These are phyloP conservation scores for Phacellophora camtschatica DNA, from an alignment of 30 jellyfish, hydroid and myxozoan species.

Conservation along the genomic window DNA sequence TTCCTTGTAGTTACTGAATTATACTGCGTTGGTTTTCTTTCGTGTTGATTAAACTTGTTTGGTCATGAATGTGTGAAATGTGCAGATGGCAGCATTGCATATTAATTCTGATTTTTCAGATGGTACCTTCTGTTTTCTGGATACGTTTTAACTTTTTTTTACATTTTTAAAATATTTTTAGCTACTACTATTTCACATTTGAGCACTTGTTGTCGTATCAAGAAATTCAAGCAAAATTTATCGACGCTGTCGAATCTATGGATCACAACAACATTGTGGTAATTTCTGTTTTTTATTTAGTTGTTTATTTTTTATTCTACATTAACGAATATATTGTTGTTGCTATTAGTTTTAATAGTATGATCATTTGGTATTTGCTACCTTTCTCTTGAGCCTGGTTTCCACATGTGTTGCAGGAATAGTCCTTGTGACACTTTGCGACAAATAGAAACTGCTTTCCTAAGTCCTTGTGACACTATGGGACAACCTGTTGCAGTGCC, in stretches of 20 bases:
- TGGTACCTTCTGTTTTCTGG: background rate
- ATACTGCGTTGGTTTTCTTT: background rate
- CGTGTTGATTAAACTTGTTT: background rate
- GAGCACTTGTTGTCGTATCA: conserved; percentile 88
- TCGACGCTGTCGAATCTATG: conserved; percentile 91
- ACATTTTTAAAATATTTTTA: background rate
- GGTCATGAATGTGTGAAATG: background rate
- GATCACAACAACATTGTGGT: conserved; percentile 92
- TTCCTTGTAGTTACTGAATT: background rate
- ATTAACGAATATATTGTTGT: too few species aligned
- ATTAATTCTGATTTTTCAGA: background rate
- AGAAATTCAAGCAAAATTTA: conserved; percentile 76
- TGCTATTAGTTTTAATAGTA: too few species aligned
- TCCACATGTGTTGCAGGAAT: too few species aligned
- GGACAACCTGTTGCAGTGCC: too few species aligned
- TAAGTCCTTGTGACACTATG: too few species aligned
- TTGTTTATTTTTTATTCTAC: background rate
- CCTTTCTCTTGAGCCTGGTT: too few species aligned
- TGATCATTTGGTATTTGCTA: too few species aligned
- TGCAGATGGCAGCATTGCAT: background rate
- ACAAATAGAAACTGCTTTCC: too few species aligned
- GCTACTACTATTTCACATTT: conserved; percentile 55
- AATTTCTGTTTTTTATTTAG: background rate
- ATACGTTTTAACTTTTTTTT: background rate
- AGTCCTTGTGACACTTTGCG: too few species aligned